Percentiles rank a stretch among this genome's conserved stretches.
Conservation (phyloP, 2,888 invertebrate species). For the Branchellion lobata region DNA sequence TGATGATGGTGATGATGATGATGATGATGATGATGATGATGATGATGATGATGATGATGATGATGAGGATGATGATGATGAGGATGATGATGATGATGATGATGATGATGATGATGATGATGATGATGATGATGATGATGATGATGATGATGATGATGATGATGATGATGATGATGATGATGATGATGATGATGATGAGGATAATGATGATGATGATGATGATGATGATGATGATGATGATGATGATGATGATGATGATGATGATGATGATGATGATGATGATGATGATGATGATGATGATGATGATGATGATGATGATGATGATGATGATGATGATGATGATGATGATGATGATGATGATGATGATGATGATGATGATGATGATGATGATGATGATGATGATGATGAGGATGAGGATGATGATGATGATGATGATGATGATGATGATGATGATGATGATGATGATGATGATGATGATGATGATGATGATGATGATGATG, state of each 20-base stretch:
- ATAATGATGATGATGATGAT: slow-evolving; percentile 31
- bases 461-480: background rate
- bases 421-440: background rate
- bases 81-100: no score
- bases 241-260: background rate
- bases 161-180: slow-evolving; percentile 30
- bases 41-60: no score
- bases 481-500: background rate
- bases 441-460: background rate
- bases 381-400: slow-evolving; percentile 19
- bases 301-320: slow-evolving; percentile 15
- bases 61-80: no score
- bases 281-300: slow-evolving; percentile 3
- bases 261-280: slow-evolving; percentile 14
- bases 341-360: slow-evolving; percentile 4
- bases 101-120: slow-evolving; percentile 22
- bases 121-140: slow-evolving; percentile 21
- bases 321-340: background rate
- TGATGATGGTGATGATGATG: no score
- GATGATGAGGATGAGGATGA: no score
- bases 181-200: no score
- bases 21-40: no score
- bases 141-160: slow-evolving; percentile 37
- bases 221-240: slow-evolving; percentile 21
- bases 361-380: slow-evolving; percentile 5